Percentiles rank a stretch among this genome's conserved stretches.
phyloP scores from a whole-genome alignment of 2,797 vertebrate species.

The Brotogeris chrysoptera region DNA sequence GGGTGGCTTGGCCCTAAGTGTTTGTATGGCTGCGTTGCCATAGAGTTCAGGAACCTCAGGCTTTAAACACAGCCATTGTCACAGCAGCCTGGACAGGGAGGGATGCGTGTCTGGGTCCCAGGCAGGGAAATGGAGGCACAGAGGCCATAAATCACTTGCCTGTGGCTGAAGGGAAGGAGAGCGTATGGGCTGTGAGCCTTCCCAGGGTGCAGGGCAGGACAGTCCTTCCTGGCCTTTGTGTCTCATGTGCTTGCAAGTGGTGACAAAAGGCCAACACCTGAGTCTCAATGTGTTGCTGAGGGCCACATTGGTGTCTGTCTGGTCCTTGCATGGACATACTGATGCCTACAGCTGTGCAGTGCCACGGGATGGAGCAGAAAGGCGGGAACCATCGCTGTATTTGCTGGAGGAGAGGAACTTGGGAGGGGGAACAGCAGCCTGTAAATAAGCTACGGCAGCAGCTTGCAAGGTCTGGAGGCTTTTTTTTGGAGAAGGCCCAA shows the following conservation, averaged over 20 bases:
- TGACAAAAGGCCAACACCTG: not conserved
- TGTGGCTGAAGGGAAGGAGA: not conserved
- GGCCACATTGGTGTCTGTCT: not conserved
- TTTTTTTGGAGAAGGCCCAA: not conserved
- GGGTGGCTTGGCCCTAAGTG: not conserved
- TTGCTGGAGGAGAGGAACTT: not conserved
- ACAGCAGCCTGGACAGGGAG: not conserved
- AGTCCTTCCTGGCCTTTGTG: not conserved
- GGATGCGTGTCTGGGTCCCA: not conserved
- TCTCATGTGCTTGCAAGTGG: not conserved
- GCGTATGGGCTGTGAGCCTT: not conserved
- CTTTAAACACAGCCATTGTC: not conserved
- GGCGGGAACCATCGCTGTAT: not conserved
- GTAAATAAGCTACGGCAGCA: not conserved
- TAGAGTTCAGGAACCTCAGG: not conserved
- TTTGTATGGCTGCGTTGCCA: slow-evolving; percentile 26
- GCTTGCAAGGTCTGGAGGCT: not conserved
- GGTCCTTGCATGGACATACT: not conserved
- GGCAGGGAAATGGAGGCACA: not conserved
- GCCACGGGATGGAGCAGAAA: not conserved
- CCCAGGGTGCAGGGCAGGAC: fast-evolving
- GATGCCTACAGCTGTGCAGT: not conserved
- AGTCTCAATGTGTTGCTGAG: not conserved
- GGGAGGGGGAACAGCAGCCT: not conserved
- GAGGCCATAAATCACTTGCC: not conserved